Evolutionary conservation across 2,797 vertebrate genomes (phyloP), one percentile per base, ranked within the genome.

Genomic region (Sebastes steindachneri): DNA sequence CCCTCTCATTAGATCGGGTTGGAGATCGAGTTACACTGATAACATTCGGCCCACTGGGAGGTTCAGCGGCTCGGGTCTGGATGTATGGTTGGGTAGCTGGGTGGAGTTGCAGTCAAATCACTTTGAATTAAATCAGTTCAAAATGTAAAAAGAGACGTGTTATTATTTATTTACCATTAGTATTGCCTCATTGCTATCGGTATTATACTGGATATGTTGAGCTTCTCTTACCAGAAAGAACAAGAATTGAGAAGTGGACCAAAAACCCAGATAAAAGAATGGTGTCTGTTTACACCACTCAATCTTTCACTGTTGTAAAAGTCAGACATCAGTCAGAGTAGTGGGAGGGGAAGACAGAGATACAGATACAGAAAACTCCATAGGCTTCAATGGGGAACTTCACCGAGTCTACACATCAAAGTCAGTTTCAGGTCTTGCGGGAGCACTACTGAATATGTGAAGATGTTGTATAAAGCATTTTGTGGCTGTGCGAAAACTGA

Each of bases 1-100:
- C 88, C 75, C 83, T 80, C 75, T 76, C 79, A 79, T 90, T 92
- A 89, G 75, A 92, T 75, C 26, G 73, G 69, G 35, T 57, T 69
- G 81, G 70, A 89, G 90, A 88, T 94, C 62, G 35, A 76, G 85
- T 91, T 87, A 59, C 79, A 57, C 80, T 80, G 92, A 90, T 91
- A 87, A 85, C 80, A 69, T 82, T 87, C 55, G 77, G 77, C 67
- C 74, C 57, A 66, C 59, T 62, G 84, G 82, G 85, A 90, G 70
- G 66, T 57, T 73, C 64, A 64, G 29, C 67, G 35, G 37, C 59
- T 75, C 4, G 17, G 33, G 25, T 2, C 21, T 70, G 48, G 33
- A 51, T 62, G 28, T 57, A 14, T 68, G 51, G 26, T 55, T 70
- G 5, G 59, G 67, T 31, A 25, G 25, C 3, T 63, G 70, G 74